Conservation (phyloP, 2,113 vertebrate species). For the Aegithalos caudatus region DNA sequence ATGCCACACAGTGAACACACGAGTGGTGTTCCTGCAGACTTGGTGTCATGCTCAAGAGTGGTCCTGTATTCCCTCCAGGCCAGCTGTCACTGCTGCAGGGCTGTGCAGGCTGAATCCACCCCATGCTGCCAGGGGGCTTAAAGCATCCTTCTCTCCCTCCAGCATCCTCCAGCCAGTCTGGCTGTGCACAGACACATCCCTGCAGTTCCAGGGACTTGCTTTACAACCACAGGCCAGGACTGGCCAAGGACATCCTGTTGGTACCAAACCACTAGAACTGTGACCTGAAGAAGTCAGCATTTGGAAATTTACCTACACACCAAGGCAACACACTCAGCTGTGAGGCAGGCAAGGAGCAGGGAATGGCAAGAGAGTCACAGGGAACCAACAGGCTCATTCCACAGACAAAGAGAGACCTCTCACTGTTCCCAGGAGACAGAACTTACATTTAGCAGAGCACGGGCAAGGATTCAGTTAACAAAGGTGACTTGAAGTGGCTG, state of each 20-base stretch:
- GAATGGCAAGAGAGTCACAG: fast-evolving
- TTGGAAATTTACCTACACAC: not conserved
- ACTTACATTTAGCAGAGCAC: not conserved
- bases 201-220: not conserved
- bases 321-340: not conserved
- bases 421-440: not conserved
- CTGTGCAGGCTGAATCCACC: not conserved
- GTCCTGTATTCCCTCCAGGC: not conserved
- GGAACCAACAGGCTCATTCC: not conserved
- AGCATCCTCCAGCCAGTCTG: not conserved
- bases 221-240: not conserved
- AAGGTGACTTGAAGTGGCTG: not conserved
- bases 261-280: not conserved
- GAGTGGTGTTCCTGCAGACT: not conserved
- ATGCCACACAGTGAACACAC: not conserved
- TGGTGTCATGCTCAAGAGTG: not conserved
- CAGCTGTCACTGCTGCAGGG: not conserved
- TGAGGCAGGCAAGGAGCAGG: not conserved
- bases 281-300: not conserved
- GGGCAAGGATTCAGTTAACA: not conserved
- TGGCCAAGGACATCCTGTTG: not conserved
- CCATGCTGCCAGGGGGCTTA: not conserved
- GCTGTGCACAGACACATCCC: not conserved
- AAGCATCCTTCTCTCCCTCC: not conserved
- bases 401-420: not conserved